Evolutionary conservation across 2,888 invertebrate species (phyloP), one percentile per base, ranked within the genome.

Genomic region (Andrena bucephala): DNA sequence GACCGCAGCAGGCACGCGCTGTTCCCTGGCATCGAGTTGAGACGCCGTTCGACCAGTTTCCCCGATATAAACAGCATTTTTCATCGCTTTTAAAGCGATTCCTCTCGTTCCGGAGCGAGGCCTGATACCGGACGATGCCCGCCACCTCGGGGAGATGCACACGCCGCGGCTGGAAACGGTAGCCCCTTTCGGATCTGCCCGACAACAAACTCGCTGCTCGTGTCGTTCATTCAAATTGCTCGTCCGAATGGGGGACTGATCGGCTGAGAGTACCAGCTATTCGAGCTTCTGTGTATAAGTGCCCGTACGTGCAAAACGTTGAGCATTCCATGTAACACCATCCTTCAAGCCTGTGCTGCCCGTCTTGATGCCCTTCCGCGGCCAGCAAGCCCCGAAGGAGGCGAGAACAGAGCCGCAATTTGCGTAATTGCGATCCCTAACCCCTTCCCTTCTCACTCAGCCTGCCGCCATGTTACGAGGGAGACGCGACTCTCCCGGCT

Each of bases 391-490:
- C 90, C 42, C 89, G 87, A 80, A 88, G 90, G 87, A 91, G 91
- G 92, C 91, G 91, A 92, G 92, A 93, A 93, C 92, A 90, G 92
- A 91, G 89, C 92, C 89, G 92, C 91, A 93, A 93, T 93, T 93
- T 93, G 91, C 93, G 93, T 93, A 93, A 93, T 93, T 93, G 90
- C 91, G 89, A 92, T 91, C 89, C 87, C 87, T 62, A 6, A 8
- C n/a, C 52, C 57, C 16, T n/a, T 70, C 20, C 29, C 62, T 7
- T 31, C 62, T 29, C 33, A 66, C 57, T 33, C 31, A n/a, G 42
- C 65, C 63, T 42, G 33, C 16, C n/a, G 27, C n/a, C 42, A 36
- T 24, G 27, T 42, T 42, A 27, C 65, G 33, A 29, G 42, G 72
- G 69, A 77, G 82, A 83, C 70, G 75, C 80, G 82, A 78, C 76